These are phyloP conservation scores for Serranus cabrilla DNA, from an alignment of 2,797 vertebrate genomes.

Conservation along the genomic window DNA sequence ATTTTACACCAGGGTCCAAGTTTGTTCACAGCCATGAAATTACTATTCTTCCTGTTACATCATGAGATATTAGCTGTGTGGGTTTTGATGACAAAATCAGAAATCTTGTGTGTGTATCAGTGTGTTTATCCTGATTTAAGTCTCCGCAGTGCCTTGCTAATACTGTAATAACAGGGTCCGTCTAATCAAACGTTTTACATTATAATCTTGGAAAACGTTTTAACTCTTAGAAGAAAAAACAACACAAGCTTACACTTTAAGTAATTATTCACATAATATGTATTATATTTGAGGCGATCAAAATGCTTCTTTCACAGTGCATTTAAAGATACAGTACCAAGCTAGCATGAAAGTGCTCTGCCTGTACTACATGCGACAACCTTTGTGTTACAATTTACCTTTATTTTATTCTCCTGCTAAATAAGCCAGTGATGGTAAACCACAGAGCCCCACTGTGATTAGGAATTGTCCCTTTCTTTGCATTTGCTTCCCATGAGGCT, in stretches of 20 bases:
- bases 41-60: conserved; percentile 38
- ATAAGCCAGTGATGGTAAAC: conserved; percentile 6
- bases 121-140: conserved; percentile 19
- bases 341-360: not conserved
- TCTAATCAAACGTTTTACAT: conserved; percentile 7
- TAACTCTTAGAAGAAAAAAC: not conserved
- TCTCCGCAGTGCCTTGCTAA: not conserved
- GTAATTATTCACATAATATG: not conserved
- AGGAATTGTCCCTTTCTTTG: conserved; percentile 1
- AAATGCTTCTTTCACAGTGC: not conserved
- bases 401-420: conserved; percentile 17
- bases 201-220: not conserved
- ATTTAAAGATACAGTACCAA: not conserved
- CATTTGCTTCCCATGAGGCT: not conserved
- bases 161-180: conserved; percentile 5
- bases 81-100: conserved; percentile 30
- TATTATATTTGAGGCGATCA: not conserved
- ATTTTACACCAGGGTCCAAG: conserved; percentile 22
- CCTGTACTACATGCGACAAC: not conserved
- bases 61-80: conserved; percentile 31
- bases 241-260: not conserved
- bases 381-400: conserved; percentile 4
- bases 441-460: conserved; percentile 22
- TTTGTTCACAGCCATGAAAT: conserved; percentile 60
- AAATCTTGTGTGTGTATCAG: conserved; percentile 1